A percentile compares a stretch with the other conserved stretches of the same genome.
These are phyloP conservation scores for Diploscapter pachys DNA, from an alignment of 1,140 invertebrate species.

Conservation along the genomic window DNA sequence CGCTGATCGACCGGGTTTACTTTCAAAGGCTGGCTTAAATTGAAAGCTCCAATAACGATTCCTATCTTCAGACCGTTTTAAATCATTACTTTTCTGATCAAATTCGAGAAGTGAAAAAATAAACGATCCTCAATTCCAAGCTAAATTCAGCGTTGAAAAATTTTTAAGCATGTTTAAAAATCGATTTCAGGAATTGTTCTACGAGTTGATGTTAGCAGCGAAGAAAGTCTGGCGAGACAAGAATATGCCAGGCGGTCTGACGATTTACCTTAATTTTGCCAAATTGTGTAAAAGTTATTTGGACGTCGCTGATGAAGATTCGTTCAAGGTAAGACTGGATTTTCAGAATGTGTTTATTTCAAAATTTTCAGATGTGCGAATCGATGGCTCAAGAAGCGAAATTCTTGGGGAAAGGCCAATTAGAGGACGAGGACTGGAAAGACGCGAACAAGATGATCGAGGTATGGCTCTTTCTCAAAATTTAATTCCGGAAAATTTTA, in stretches of 20 bases:
- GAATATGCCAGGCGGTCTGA: slow-evolving; percentile 21
- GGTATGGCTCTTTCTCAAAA: too few relatives aligned
- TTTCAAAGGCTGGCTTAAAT: too few relatives aligned
- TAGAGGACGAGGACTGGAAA: slow-evolving; percentile 30
- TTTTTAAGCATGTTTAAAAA: neutral
- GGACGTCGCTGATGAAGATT: slow-evolving; percentile 34
- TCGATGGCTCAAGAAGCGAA: slow-evolving; percentile 32
- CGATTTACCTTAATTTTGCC: slow-evolving; percentile 28
- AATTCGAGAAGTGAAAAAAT: neutral
- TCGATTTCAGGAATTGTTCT: slow-evolving; percentile 27
- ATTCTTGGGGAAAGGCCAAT: slow-evolving; percentile 24
- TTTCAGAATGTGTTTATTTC: neutral
- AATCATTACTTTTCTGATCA: slow-evolving; percentile 1
- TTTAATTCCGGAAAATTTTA: too few relatives aligned
- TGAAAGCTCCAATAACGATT: too few relatives aligned
- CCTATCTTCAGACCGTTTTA: neutral
- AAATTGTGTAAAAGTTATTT: slow-evolving; percentile 36
- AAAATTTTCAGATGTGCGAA: slow-evolving; percentile 23
- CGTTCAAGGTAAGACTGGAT: slow-evolving; percentile 18
- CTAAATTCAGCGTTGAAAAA: neutral
- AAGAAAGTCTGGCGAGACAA: slow-evolving; percentile 36
- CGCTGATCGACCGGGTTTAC: too few relatives aligned
- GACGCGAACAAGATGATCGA: slow-evolving; percentile 31
- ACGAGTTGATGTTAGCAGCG: slow-evolving; percentile 18
- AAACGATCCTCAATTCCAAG: neutral